A percentile compares a stretch with the other conserved stretches of the same genome.
Evolutionary conservation across 2,888 invertebrate species (phyloP).

Genomic region (Saturnia japonica): DNA sequence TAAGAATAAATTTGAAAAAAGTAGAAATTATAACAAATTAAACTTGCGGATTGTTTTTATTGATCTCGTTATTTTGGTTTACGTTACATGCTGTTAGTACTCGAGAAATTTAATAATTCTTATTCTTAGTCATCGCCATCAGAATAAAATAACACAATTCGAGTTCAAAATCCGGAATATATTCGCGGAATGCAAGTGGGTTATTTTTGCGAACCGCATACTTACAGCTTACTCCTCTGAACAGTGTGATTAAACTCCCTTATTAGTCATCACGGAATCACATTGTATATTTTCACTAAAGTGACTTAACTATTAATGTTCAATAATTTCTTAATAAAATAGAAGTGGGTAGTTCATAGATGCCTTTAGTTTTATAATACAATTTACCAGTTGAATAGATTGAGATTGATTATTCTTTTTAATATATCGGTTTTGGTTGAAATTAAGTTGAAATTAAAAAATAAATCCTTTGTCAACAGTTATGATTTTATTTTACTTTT

Average conservation of each 20-base stretch:
- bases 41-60: background rate
- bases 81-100: background rate
- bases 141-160: conserved; percentile 25
- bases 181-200: conserved; percentile 64
- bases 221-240: conserved; percentile 35
- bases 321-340: conserved; percentile 1
- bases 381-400: too few species aligned
- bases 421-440: too few species aligned
- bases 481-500: too few species aligned
- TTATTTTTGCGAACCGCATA: conserved; percentile 61
- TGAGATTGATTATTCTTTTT: too few species aligned
- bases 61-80: background rate
- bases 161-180: conserved; percentile 58
- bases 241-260: conserved; percentile 52
- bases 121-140: conserved; percentile 20
- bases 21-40: background rate
- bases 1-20: background rate
- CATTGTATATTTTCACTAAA: conserved; percentile 8
- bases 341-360: background rate
- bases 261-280: conserved; percentile 61
- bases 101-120: background rate
- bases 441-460: too few species aligned
- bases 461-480: too few species aligned
- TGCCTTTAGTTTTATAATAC: background rate
- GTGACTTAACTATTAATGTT: background rate